phyloP scores from a whole-genome alignment of 2,888 invertebrate genomes.

The Chymomyza caudatula region DNA sequence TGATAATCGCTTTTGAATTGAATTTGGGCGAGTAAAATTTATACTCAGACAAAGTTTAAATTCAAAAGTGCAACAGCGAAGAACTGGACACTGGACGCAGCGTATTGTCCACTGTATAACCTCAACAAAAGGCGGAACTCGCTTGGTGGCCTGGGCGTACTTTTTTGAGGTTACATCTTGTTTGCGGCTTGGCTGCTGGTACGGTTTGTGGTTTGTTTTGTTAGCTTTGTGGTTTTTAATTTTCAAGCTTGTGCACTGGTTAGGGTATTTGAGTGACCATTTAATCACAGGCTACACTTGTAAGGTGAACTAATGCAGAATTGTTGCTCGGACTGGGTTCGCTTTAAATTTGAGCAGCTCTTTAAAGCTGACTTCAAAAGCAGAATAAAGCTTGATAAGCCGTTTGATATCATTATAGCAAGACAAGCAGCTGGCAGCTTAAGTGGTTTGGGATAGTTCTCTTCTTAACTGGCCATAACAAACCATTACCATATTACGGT shows the following conservation, averaged over 20 bases:
- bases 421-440: no score
- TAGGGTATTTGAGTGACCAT: neutral
- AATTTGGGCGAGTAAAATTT: constrained; percentile 61
- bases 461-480: no score
- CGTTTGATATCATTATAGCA: no score
- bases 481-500: no score
- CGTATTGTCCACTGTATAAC: constrained; percentile 27
- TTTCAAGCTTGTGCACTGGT: neutral
- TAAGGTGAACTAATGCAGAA: neutral
- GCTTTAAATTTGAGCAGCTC: neutral
- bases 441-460: no score
- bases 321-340: neutral
- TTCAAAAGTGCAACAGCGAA: constrained; percentile 61
- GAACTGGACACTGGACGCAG: constrained; percentile 3
- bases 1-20: constrained; percentile 72
- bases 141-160: constrained; percentile 13
- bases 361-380: neutral
- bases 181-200: constrained; percentile 55
- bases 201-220: constrained; percentile 14
- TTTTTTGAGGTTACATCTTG: constrained; percentile 20
- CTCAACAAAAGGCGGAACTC: constrained; percentile 39
- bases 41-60: constrained; percentile 61
- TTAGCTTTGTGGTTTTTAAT: neutral
- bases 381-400: neutral
- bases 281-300: neutral